Evolutionary conservation across 2,113 vertebrate species (phyloP), one percentile per base, ranked within the genome.

Genomic region (Colinus virginianus): DNA sequence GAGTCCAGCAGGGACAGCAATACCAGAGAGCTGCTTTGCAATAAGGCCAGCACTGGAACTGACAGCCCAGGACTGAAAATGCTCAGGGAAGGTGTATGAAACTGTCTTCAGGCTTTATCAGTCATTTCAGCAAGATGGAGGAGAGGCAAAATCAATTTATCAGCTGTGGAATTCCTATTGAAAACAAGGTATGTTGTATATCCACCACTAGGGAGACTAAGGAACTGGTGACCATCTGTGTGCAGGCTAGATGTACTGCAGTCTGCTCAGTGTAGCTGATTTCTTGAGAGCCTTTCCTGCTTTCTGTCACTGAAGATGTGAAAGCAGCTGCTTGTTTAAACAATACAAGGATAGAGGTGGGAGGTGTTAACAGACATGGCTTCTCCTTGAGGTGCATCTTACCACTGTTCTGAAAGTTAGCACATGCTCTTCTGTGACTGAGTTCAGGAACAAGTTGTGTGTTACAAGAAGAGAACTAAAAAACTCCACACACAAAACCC

Each of bases 111-210:
- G 45, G 42, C n/a, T 88, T 93, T 55, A 58, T 32, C 49, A 67
- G 20, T 86, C 56, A 46, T 70, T 90, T 80, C 82, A 86, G 55
- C 36, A 67, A 74, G 82, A 85, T 78, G 42, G 67, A 63, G 45
- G 78, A 88, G 79, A 88, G 64, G 51, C 45, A 90, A 95, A 94
- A 88, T 79, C 38, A 67, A 15, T 85, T 76, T 62, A 86, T 91
- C 38, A 78, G n/a, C 59, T 79, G 23, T 67, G 59, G 48, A 78
- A 83, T 87, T 79, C 59, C 59, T 85, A 3, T 7, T 83, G 64
- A 80, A 42, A 25, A 74, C 1, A 3, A 83, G 69, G 64, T 45
- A 23, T 34, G 8, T 13, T 83, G 59, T 72, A 88, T 62, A 13
- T 28, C 38, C 28, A 5, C 64, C 38, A 42, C 30, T 4, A 3